Evolutionary conservation across 2,888 invertebrate species (phyloP), one percentile per base, ranked within the genome.

Genomic region (Enoplolaimus lenunculus): DNA sequence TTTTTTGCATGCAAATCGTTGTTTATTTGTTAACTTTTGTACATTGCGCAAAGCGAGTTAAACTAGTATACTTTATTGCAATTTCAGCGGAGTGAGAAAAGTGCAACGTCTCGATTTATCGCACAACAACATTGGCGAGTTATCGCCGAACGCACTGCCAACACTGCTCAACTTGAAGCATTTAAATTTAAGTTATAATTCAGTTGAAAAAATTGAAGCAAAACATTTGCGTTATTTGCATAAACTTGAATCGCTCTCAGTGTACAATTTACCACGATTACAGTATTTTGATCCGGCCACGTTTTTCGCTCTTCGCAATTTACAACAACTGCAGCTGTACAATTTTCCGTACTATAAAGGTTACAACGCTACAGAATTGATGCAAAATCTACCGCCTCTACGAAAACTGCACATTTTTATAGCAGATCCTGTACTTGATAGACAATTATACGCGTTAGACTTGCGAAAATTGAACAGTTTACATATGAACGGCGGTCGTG

Each of bases 101-200:
- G 13, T 72, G 3, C 33, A 66, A 26, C 29, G 2, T 16, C 34
- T 72, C 34, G 72, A 72, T 62, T 73, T 72, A 33, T 72, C 71
- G 2, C 26, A 45, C 1, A 72, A 72, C 45, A 29, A 62, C 21
- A 45, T 72, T 1, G 26, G 34, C 3, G 31, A n/a, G 1, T n/a
- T 72, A 1, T 29, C 62, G 1, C 21, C 34, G 21, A 30, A 60
- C 29, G 59, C 72, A n/a, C 70, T 79, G 29, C 72, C 73, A 16
- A 74, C 77, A 28, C 57, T 79, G 26, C 31, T 72, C 7, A 75
- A 76, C 29, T 72, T 79, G 60, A 76, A 75, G 64, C 71, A 74
- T 34, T 71, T 79, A 30, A 77, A 80, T 68, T 72, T 80, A n/a
- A 77, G 76, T 34, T 72, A 73, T 0, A 79, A 79, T 73, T 73